phyloP scores from a whole-genome alignment of 2,888 invertebrate genomes.

The Xiphydria camelus region DNA sequence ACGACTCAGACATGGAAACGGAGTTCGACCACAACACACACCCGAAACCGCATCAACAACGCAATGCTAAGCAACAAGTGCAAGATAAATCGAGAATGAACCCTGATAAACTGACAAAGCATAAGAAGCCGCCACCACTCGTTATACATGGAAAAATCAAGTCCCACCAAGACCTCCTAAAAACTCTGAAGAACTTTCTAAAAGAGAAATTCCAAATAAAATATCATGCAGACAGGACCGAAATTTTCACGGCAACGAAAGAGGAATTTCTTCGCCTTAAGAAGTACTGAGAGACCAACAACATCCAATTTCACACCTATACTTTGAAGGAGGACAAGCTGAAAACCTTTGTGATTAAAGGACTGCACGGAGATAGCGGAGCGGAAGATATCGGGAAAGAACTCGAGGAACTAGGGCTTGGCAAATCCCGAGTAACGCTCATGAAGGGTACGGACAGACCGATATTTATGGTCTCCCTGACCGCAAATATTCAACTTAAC shows the following conservation, averaged over 20 bases:
- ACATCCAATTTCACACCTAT: conserved; percentile 15
- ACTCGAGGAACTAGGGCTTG: conserved; percentile 9
- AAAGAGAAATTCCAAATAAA: conserved; percentile 13
- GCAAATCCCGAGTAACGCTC: conserved; percentile 11
- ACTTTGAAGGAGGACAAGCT: conserved; percentile 11
- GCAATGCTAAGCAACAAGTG: too few relatives aligned
- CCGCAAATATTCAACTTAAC: conserved; percentile 12
- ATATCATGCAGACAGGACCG: conserved; percentile 12
- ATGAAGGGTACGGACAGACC: conserved; percentile 27
- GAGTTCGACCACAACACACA: too few relatives aligned
- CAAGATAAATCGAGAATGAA: too few relatives aligned
- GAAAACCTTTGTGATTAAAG: conserved; percentile 16
- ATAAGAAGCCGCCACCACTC: conserved; percentile 11
- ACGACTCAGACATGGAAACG: too few relatives aligned
- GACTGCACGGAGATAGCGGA: conserved; percentile 4
- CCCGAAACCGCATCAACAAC: too few relatives aligned
- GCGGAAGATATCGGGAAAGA: conserved; percentile 5
- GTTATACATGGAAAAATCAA: conserved; percentile 12
- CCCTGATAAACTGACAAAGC: too few relatives aligned
- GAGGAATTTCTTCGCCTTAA: conserved; percentile 4
- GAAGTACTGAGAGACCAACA: neutral
- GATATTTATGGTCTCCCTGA: conserved; percentile 24
- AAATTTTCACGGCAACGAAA: conserved; percentile 11
- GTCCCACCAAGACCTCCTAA: conserved; percentile 5
- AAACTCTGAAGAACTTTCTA: conserved; percentile 3